Evolutionary conservation across 2,113 vertebrate species (phyloP).

Genomic region (Delphinus delphis): DNA sequence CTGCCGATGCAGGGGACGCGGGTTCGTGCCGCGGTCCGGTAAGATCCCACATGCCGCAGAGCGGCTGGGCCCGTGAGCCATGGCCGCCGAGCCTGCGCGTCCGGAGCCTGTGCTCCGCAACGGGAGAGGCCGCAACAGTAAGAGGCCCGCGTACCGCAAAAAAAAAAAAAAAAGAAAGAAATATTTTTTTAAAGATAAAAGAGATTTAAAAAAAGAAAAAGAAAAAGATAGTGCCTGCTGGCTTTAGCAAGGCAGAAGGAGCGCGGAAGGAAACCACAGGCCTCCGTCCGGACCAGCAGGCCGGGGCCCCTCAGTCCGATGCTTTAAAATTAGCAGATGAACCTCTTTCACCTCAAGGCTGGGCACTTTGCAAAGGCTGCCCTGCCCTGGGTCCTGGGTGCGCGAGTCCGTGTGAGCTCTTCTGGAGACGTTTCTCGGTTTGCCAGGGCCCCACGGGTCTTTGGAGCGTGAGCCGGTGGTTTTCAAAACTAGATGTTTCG

Average conservation of each 20-base stretch:
- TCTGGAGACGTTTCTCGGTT: neutral
- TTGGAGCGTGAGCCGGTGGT: neutral
- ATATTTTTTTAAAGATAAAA: neutral
- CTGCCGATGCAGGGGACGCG: too few relatives aligned
- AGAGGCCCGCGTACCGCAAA: too few relatives aligned
- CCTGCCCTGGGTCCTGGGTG: neutral
- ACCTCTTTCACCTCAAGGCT: neutral
- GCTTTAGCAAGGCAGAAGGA: neutral
- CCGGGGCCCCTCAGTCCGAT: too few relatives aligned
- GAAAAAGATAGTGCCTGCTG: neutral
- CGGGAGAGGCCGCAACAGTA: too few relatives aligned
- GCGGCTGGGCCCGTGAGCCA: too few relatives aligned
- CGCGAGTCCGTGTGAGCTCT: neutral
- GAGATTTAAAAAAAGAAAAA: neutral
- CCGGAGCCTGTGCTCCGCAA: too few relatives aligned
- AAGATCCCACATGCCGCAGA: too few relatives aligned
- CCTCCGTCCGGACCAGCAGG: neutral
- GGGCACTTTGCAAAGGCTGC: neutral
- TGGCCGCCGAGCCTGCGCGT: too few relatives aligned
- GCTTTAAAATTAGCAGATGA: neutral
- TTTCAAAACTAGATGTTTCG: neutral
- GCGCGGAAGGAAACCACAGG: neutral
- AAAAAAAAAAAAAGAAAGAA: too few relatives aligned
- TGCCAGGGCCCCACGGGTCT: accelerated
- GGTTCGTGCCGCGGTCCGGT: too few relatives aligned